These are phyloP conservation scores for Aricia artaxerxes DNA, from an alignment of 2,888 invertebrate species.

Conservation along the genomic window DNA sequence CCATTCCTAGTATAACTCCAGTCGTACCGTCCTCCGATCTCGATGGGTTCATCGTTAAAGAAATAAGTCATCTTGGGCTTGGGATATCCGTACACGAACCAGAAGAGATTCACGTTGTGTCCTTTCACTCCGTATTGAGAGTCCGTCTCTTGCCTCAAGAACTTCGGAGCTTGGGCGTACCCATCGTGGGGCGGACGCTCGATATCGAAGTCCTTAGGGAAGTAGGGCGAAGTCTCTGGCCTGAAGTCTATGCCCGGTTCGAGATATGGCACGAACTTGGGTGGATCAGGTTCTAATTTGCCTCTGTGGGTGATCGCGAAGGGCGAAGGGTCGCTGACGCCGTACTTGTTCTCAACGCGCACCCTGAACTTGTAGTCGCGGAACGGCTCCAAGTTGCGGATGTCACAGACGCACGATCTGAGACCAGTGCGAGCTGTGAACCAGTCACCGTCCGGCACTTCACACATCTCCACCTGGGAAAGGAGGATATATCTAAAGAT, in stretches of 20 bases:
- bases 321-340: constrained; percentile 97
- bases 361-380: constrained; percentile 97
- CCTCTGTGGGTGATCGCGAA: constrained; percentile 90
- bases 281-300: constrained; percentile 88
- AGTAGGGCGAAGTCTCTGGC: constrained; percentile 91
- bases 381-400: constrained; percentile 94
- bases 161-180: constrained; percentile 91
- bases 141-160: constrained; percentile 92
- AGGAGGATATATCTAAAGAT: neutral
- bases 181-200: constrained; percentile 93
- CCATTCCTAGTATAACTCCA: constrained; percentile 94
- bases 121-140: constrained; percentile 95
- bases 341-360: constrained; percentile 97
- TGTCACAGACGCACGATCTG: constrained; percentile 93
- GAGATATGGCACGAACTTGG: constrained; percentile 89
- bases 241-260: constrained; percentile 90
- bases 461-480: constrained; percentile 90
- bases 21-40: constrained; percentile 91
- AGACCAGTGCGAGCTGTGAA: constrained; percentile 91
- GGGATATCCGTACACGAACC: constrained; percentile 98
- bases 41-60: constrained; percentile 90
- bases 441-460: constrained; percentile 96
- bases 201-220: constrained; percentile 95
- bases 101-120: constrained; percentile 93
- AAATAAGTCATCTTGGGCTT: constrained; percentile 95